Conservation (phyloP, 2,888 invertebrate species). For the Dioctria linearis region DNA sequence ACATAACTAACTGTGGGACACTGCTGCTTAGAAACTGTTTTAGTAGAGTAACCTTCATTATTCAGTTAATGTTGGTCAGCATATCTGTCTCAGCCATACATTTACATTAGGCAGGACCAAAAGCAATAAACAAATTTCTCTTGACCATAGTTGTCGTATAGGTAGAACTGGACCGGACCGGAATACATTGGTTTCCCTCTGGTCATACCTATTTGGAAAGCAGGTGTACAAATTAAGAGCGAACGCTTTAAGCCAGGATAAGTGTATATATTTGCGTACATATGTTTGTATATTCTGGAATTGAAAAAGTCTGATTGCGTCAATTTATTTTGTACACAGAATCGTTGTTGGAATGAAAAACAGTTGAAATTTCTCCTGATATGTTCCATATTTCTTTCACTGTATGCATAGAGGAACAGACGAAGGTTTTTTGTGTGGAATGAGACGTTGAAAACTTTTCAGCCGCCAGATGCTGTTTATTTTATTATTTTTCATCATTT, state of each 20-base stretch:
- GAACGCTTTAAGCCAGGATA: background rate
- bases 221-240: conserved; percentile 24
- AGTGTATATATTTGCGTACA: too few relatives aligned
- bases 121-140: conserved; percentile 7
- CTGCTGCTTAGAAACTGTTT: background rate
- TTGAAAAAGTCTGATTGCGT: conserved; percentile 26
- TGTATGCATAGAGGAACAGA: background rate
- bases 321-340: conserved; percentile 12
- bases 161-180: background rate
- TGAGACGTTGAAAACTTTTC: conserved; percentile 4
- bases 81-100: conserved; percentile 8
- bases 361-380: conserved; percentile 1
- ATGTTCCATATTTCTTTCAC: conserved; percentile 10
- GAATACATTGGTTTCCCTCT: conserved; percentile 8
- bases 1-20: background rate
- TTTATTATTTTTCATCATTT: conserved; percentile 23
- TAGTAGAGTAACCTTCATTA: conserved; percentile 29
- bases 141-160: too few relatives aligned
- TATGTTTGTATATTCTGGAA: background rate
- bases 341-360: conserved; percentile 12
- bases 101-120: too few relatives aligned
- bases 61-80: conserved; percentile 38
- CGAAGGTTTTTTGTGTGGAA: background rate
- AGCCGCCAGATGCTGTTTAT: conserved; percentile 13
- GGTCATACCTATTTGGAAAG: background rate